phyloP scores from a whole-genome alignment of 2,113 vertebrate species.

The Syrrhaptes paradoxus region DNA sequence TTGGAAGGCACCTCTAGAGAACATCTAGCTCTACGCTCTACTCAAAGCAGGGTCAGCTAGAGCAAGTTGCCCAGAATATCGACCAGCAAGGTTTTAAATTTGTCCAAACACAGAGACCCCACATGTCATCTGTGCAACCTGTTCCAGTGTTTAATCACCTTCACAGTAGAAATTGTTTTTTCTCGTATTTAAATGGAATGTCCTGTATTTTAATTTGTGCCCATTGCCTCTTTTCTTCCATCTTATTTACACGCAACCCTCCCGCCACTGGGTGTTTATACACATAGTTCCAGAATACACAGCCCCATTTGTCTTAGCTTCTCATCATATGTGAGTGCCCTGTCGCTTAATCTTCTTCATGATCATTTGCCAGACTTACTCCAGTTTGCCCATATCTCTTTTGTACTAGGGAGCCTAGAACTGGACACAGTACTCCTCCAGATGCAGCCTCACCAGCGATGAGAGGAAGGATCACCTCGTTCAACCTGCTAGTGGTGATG shows the following conservation, averaged over 20 bases:
- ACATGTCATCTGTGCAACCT: neutral
- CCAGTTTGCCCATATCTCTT: too few relatives aligned
- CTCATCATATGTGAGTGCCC: neutral
- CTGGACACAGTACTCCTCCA: too few relatives aligned
- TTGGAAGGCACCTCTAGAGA: neutral
- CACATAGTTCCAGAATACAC: neutral
- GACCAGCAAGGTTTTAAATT: neutral
- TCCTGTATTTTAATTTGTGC: neutral
- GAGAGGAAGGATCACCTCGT: neutral
- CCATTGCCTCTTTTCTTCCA: neutral
- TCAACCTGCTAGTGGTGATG: neutral
- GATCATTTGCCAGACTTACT: neutral
- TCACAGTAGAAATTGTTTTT: neutral
- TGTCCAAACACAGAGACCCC: neutral
- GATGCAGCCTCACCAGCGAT: too few relatives aligned
- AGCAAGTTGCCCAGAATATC: neutral
- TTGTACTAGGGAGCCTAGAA: too few relatives aligned
- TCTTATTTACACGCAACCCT: neutral
- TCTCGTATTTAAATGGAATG: too few relatives aligned
- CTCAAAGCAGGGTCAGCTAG: neutral
- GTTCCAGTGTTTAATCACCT: neutral
- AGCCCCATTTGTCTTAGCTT: neutral
- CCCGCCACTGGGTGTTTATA: neutral
- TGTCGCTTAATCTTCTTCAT: neutral
- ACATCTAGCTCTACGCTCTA: neutral